Evolutionary conservation across 2,888 invertebrate species (phyloP).

Genomic region (Drosophila maculinotata): DNA sequence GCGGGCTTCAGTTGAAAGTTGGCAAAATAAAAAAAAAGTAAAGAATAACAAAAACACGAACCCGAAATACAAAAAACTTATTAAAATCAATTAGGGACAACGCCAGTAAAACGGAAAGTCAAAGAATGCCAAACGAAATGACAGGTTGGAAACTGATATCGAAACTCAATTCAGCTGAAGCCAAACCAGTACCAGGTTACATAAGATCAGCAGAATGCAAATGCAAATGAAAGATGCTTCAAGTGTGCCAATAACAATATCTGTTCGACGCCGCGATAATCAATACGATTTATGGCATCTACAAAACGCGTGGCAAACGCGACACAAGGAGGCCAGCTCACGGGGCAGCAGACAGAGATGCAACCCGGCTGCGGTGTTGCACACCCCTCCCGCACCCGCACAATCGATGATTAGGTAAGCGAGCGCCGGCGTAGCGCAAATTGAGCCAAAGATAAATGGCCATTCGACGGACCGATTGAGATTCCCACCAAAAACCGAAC

Average conservation of each 20-base stretch:
- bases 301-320: conserved; percentile 70
- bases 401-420: conserved; percentile 61
- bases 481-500: conserved; percentile 61
- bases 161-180: neutral
- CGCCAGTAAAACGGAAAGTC: conserved; percentile 46
- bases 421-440: conserved; percentile 40
- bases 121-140: conserved; percentile 57
- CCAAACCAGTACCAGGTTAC: conserved; percentile 33
- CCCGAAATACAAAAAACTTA: conserved; percentile 18
- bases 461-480: conserved; percentile 61
- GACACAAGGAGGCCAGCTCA: conserved; percentile 64
- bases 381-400: conserved; percentile 6
- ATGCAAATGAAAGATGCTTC: conserved; percentile 56
- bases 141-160: conserved; percentile 32
- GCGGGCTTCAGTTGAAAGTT: conserved; percentile 31
- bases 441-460: conserved; percentile 75
- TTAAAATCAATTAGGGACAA: conserved; percentile 56
- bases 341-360: conserved; percentile 17
- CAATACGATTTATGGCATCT: conserved; percentile 71
- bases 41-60: conserved; percentile 6
- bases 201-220: conserved; percentile 49
- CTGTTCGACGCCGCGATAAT: conserved; percentile 61
- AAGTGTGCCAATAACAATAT: conserved; percentile 31
- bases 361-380: conserved; percentile 17
- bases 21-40: conserved; percentile 29